Base-by-base conservation (phyloP, 2,113 vertebrate species). In the Zosterops hypoxanthus region DNA sequence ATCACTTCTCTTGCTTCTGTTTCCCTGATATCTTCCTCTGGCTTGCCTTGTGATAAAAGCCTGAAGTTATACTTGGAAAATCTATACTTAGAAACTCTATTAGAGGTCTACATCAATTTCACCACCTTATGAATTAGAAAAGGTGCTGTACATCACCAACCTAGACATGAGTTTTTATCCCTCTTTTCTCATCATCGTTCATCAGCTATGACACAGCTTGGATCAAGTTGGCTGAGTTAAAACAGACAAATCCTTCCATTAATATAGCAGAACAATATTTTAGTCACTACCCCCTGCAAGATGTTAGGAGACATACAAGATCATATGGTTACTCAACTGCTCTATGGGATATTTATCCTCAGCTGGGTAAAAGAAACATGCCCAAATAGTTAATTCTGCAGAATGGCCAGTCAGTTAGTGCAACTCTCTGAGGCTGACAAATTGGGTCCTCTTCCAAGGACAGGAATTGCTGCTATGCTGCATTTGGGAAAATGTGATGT, bases 11-110 rank as follows among this genome's bases (percentile, higher is more conserved):
- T 91, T 82, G 8, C 44, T 94, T 91, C 46, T 84, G 9, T 82
- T 84, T 89, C 65, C 33, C 21, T 60, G n/a, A 5, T 83, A 49
- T 44, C 55, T 79, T 64, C 86, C 86, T 90, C 75, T 91, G 47
- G 18, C 80, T 75, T 92, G 39, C 24, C 36, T 53, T 75, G 22
- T 85, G 44, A 79, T 78, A 87, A 63, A 95, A 66, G 13, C 53
- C 42, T 84, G 52, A 84, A 84, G 52, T 84, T 89, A 84, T 82
- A 89, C 49, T 95, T 91, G 53, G 87, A 94, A 94, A 75, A 50
- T 71, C 84, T 91, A 79, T 92, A 87, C 53, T 96, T 89, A 89
- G 69, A 96, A 91, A 95, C 33, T 31, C 33, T 89, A 56, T 88
- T 86, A 91, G 83, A 71, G 39, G n/a, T 78, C 77, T 61, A 61